Evolutionary conservation across 2,113 vertebrate genomes (phyloP).

Genomic region (Garra rufa): DNA sequence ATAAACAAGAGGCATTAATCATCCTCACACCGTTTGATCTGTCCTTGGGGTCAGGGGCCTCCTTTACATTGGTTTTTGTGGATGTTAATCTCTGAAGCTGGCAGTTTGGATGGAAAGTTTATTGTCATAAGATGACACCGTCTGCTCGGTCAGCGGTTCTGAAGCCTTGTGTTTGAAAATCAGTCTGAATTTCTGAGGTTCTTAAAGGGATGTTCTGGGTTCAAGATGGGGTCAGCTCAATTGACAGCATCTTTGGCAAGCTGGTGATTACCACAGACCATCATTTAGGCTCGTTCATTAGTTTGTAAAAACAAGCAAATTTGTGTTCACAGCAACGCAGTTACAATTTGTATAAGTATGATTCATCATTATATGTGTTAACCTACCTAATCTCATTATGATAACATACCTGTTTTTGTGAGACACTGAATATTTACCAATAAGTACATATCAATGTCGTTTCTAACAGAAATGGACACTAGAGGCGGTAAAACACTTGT

Average conservation of each 20-base stretch:
- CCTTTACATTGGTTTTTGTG: conserved; percentile 3
- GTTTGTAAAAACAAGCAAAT: not conserved
- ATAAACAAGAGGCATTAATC: conserved; percentile 13
- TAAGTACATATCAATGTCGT: no score
- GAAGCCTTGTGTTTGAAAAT: not conserved
- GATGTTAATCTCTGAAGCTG: conserved; percentile 12
- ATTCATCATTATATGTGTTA: no score
- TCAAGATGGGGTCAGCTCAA: not conserved
- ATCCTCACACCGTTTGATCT: not conserved
- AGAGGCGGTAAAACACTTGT: no score
- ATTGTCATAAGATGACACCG: not conserved
- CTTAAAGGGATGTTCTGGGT: not conserved
- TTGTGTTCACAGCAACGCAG: not conserved
- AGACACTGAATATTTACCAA: no score
- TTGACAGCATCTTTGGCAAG: not conserved
- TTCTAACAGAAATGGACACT: no score
- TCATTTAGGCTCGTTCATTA: not conserved
- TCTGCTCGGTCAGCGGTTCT: conserved; percentile 2
- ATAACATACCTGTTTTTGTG: no score
- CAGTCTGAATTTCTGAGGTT: not conserved
- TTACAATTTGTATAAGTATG: no score
- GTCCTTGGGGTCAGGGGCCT: not conserved
- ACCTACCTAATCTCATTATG: no score
- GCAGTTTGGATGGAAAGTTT: not conserved
- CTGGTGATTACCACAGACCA: not conserved